These are phyloP conservation scores for Drosophila lini DNA, from an alignment of 1,140 invertebrate genomes.

Conservation along the genomic window DNA sequence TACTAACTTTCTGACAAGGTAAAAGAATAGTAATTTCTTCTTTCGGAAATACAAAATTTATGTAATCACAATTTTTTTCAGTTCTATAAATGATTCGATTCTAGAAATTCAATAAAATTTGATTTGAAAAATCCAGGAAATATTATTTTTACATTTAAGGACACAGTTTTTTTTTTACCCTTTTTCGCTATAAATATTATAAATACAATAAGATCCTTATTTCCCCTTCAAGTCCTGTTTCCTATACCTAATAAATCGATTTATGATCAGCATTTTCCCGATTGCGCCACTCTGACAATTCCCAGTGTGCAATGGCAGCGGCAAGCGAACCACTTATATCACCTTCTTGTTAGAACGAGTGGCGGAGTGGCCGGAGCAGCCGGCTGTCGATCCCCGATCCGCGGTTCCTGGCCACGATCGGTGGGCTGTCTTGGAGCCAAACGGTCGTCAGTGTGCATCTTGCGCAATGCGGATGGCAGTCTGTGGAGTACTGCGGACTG, in stretches of 20 bases:
- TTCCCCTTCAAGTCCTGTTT: not conserved
- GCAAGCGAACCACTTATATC: conserved; percentile 83
- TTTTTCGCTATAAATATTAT: not conserved
- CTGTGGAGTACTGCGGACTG: not conserved
- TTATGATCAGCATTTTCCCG: not conserved
- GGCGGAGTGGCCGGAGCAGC: conserved; percentile 40
- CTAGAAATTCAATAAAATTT: not conserved
- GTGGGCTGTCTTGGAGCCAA: not conserved
- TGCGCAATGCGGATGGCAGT: conserved; percentile 63
- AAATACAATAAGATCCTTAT: not conserved
- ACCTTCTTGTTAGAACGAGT: conserved; percentile 80
- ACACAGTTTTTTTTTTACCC: not conserved
- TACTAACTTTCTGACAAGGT: too few relatives aligned
- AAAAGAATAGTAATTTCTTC: too few relatives aligned
- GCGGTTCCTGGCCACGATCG: conserved; percentile 17
- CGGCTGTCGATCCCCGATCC: conserved; percentile 38
- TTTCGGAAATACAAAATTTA: too few relatives aligned
- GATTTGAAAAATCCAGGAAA: not conserved
- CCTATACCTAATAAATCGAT: not conserved
- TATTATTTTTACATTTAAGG: too few relatives aligned
- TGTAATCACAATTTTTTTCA: too few relatives aligned
- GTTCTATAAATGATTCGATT: too few relatives aligned
- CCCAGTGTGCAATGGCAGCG: conserved; percentile 63
- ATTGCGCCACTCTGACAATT: not conserved
- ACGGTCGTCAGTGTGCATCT: conserved; percentile 38